Conservation (phyloP, 2,797 vertebrate species). For the Melanotaenia pygmaea region DNA sequence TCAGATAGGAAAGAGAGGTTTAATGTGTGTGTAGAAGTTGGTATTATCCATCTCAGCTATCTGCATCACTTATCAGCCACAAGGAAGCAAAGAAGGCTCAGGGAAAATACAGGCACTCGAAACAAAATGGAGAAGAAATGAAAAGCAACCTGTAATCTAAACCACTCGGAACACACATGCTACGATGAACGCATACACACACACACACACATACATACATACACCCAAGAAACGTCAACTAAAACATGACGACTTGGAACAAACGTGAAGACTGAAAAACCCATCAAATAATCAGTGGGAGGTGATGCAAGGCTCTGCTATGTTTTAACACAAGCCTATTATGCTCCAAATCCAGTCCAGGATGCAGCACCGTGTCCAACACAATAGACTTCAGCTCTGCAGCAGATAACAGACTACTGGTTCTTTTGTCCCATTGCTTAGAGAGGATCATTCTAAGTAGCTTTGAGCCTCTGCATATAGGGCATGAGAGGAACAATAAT, state of each 20-base stretch:
- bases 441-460: conserved; percentile 68
- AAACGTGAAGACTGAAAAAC: conserved; percentile 32
- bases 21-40: conserved; percentile 20
- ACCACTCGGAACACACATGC: conserved; percentile 33
- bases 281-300: conserved; percentile 63
- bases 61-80: conserved; percentile 69
- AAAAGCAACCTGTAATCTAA: conserved; percentile 62
- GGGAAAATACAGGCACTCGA: conserved; percentile 48
- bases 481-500: conserved; percentile 65
- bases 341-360: conserved; percentile 57
- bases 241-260: conserved; percentile 27
- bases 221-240: conserved; percentile 18
- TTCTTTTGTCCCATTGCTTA: conserved; percentile 49
- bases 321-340: conserved; percentile 60
- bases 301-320: conserved; percentile 42
- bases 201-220: background rate
- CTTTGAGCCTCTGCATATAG: conserved; percentile 64
- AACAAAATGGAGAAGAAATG: conserved; percentile 65
- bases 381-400: conserved; percentile 52
- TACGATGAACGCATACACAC: conserved; percentile 15
- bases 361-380: conserved; percentile 44
- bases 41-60: conserved; percentile 69
- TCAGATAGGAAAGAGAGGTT: conserved; percentile 30
- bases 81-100: conserved; percentile 40
- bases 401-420: conserved; percentile 58